phyloP scores from a whole-genome alignment of 2,888 invertebrate genomes.

The Galeruca laticollis region DNA sequence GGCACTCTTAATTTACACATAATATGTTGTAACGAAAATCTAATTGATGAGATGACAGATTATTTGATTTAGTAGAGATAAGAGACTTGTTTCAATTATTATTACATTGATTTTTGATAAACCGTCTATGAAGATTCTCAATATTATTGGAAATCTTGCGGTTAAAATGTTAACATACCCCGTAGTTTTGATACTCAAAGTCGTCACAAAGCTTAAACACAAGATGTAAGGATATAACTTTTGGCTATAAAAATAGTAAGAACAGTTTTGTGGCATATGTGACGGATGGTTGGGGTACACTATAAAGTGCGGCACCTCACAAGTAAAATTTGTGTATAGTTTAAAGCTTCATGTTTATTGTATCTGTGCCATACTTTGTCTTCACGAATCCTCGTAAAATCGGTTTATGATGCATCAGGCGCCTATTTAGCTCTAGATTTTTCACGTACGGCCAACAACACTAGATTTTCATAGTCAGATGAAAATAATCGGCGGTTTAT shows the following conservation, averaged over 20 bases:
- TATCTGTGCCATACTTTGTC: slow-evolving; percentile 63
- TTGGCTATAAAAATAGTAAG: slow-evolving; percentile 24
- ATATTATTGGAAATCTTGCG: too few species aligned
- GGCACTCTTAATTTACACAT: too few species aligned
- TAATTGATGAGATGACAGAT: too few species aligned
- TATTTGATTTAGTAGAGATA: too few species aligned
- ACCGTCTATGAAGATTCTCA: too few species aligned
- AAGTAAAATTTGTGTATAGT: slow-evolving; percentile 60
- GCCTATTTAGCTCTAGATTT: slow-evolving; percentile 55
- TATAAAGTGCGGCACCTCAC: slow-evolving; percentile 62
- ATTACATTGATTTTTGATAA: too few species aligned
- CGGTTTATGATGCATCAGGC: slow-evolving; percentile 62
- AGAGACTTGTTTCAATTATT: too few species aligned
- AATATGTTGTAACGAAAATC: too few species aligned
- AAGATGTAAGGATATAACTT: slow-evolving; percentile 19
- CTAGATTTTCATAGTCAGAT: slow-evolving; percentile 36
- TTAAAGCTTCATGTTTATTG: slow-evolving; percentile 63
- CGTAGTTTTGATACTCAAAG: not conserved
- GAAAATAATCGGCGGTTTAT: slow-evolving; percentile 57
- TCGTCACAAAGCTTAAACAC: slow-evolving; percentile 10
- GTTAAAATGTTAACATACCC: not conserved
- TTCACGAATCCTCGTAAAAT: slow-evolving; percentile 65
- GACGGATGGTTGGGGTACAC: slow-evolving; percentile 49
- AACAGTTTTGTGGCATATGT: slow-evolving; percentile 33
- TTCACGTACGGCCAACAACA: not conserved